Evolutionary conservation across 2,888 invertebrate species (phyloP), one percentile per base, ranked within the genome.

Genomic region (Tolmerus cingulatus): DNA sequence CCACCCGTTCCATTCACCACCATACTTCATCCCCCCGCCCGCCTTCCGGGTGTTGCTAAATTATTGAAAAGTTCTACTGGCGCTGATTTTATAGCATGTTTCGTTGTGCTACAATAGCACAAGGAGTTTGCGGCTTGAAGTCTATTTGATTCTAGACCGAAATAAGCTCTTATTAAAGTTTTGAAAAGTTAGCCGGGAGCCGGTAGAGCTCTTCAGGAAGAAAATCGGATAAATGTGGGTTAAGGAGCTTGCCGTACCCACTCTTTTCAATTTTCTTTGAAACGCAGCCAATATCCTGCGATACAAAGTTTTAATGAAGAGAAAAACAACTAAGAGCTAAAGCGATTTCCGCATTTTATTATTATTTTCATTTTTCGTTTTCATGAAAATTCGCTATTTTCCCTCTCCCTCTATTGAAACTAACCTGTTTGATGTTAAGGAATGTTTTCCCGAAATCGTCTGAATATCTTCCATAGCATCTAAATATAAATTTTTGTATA

Each of bases 41-140:
- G 16, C 57, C 23, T 27, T 19, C 66, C 66, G 8, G 27, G 27
- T 66, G 23, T 23, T n/a, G 43, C 19, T 23, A 78, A 78, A 78
- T 78, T 78, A 78, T 78, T 78, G 23, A 19, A 43, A 78, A 78
- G 16, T 78, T 78, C 37, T 78, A 43, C 43, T 78, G 19, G 78
- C 23, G 43, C 40, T 78, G 78, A 78, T 78, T 78, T 78, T 37
- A 43, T 78, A 43, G 66, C 66, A 27, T 66, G 66, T 66, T 66
- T 66, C 66, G 23, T 66, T n/a, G 8, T 12, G 66, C 66, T 46
- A 66, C 27, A 66, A 66, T 19, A 66, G 23, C 27, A 66, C 8
- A 19, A 66, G 66, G 66, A 66, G 19, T 19, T 66, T 66, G 23
- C 66, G 66, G 66, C 66, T 27, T 27, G 23, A 66, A 66, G 66